Percentiles rank a stretch among this genome's conserved stretches.
phyloP scores from a whole-genome alignment of 2,113 vertebrate species.

The Pteronura brasiliensis region DNA sequence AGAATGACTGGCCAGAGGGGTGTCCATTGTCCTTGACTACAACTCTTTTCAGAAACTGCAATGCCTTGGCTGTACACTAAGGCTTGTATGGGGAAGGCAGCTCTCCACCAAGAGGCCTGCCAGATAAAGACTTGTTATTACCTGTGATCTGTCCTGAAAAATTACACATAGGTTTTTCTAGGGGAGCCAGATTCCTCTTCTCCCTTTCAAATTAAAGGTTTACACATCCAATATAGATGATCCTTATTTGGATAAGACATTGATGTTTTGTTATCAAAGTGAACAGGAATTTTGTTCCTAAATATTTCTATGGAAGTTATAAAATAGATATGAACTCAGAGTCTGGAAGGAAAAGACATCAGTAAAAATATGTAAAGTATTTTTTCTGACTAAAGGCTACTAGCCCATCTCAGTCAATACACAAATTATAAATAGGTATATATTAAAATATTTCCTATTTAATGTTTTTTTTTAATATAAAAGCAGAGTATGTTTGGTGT shows the following conservation, averaged over 20 bases:
- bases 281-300: not conserved
- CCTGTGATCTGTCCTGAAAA: not conserved
- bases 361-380: not conserved
- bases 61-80: not conserved
- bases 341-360: not conserved
- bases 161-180: not conserved
- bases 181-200: not conserved
- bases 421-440: not conserved
- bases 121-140: not conserved
- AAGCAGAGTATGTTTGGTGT: not conserved
- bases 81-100: not conserved
- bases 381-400: not conserved
- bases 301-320: not conserved
- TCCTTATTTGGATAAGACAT: not conserved
- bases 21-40: not conserved
- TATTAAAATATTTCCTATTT: not conserved
- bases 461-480: not conserved
- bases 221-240: not conserved
- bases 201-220: not conserved
- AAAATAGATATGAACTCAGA: not conserved
- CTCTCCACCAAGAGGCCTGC: not conserved
- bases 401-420: not conserved
- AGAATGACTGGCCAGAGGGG: not conserved
- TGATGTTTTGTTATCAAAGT: not conserved
- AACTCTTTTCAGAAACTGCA: not conserved